Conservation (phyloP, 2,113 vertebrate species). For the Hepsetus odoe region DNA sequence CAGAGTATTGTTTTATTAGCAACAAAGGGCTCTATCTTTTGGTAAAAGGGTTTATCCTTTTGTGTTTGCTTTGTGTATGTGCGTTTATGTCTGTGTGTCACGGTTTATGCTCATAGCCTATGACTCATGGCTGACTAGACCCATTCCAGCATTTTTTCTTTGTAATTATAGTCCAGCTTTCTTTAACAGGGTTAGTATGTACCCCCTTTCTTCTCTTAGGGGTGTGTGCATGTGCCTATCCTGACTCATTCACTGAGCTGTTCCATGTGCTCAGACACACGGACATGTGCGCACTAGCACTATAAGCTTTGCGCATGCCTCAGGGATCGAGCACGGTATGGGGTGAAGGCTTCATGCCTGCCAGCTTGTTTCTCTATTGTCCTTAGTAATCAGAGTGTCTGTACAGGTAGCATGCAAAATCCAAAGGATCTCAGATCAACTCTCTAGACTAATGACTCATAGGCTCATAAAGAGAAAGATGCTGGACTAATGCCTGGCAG, state of each 20-base stretch:
- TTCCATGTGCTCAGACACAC: neutral
- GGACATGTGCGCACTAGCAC: neutral
- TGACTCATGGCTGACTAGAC: conserved; percentile 74
- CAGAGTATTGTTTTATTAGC: conserved; percentile 28
- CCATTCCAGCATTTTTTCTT: conserved; percentile 73
- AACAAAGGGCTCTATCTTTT: conserved; percentile 5
- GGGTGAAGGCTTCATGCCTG: conserved; percentile 7
- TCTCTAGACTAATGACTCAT: conserved; percentile 35
- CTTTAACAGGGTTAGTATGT: conserved; percentile 70
- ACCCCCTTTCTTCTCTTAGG: conserved; percentile 60
- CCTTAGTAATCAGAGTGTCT: conserved; percentile 39
- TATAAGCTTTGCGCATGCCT: neutral
- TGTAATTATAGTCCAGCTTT: conserved; percentile 76
- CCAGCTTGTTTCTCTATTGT: conserved; percentile 33
- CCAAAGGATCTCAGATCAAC: conserved; percentile 10
- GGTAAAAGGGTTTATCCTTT: neutral
- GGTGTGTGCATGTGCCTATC: conserved; percentile 56
- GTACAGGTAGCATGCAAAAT: conserved; percentile 38
- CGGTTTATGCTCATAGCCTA: conserved; percentile 52
- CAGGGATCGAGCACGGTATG: conserved; percentile 18
- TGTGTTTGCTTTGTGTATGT: conserved; percentile 44
- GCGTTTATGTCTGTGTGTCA: conserved; percentile 26
- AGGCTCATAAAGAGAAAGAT: conserved; percentile 24
- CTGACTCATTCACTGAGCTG: conserved; percentile 68
- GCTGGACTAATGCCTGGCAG: neutral